These are phyloP conservation scores for Mesoclemmys tuberculata DNA, from an alignment of 2,113 vertebrate genomes.

Conservation along the genomic window DNA sequence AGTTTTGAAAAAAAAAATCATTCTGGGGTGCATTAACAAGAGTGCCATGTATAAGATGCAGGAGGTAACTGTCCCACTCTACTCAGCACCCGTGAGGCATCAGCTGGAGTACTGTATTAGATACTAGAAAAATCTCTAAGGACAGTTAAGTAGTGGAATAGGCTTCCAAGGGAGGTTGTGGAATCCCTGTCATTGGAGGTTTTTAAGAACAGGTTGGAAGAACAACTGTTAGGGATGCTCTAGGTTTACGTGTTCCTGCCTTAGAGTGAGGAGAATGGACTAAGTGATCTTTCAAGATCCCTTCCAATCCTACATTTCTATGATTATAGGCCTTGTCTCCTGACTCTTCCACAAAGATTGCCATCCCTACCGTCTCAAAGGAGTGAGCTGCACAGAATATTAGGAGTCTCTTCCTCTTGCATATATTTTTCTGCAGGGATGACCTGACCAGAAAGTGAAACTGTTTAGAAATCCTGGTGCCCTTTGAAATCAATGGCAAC, in stretches of 20 bases:
- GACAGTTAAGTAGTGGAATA: neutral
- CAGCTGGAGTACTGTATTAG: neutral
- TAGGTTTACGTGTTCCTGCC: neutral
- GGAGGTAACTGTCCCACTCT: neutral
- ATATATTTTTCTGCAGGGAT: neutral
- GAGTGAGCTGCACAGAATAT: conserved; percentile 10
- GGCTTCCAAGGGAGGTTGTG: neutral
- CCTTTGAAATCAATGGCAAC: neutral
- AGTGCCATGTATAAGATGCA: neutral
- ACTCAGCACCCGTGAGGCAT: neutral
- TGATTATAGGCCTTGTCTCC: neutral
- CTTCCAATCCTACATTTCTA: neutral
- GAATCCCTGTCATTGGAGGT: neutral
- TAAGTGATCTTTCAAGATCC: neutral
- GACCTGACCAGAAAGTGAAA: neutral
- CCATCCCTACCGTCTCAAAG: neutral
- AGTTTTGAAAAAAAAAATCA: neutral
- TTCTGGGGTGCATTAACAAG: neutral
- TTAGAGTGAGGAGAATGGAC: neutral
- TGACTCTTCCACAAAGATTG: neutral
- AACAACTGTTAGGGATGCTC: neutral
- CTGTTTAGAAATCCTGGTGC: neutral
- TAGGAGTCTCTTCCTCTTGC: conserved; percentile 16
- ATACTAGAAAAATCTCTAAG: neutral
- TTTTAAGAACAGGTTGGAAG: neutral